A percentile compares a stretch with the other conserved stretches of the same genome.
These are phyloP conservation scores for Drosophila leontia DNA, from an alignment of 1,140 invertebrate genomes.

Conservation along the genomic window DNA sequence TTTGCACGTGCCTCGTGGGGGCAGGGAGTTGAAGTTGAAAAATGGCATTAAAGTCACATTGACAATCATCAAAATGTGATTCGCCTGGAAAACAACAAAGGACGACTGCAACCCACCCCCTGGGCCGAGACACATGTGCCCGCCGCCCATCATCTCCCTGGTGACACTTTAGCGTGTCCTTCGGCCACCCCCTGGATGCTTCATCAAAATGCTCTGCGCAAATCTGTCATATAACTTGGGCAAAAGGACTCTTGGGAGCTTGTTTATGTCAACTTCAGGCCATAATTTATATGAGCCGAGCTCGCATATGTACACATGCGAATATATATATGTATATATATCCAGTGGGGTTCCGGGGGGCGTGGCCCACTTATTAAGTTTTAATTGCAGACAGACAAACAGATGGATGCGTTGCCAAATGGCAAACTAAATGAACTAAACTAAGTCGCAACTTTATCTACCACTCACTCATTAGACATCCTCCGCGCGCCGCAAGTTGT, in stretches of 20 bases:
- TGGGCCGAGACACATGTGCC: constrained; percentile 65
- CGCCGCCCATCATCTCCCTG: constrained; percentile 53
- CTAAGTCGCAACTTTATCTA: constrained; percentile 76
- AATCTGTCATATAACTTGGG: constrained; percentile 83
- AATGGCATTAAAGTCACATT: constrained; percentile 85
- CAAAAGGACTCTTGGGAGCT: constrained; percentile 83
- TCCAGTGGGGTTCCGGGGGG: constrained; percentile 17
- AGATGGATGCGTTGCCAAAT: constrained; percentile 22
- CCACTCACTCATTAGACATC: constrained; percentile 71
- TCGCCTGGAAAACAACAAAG: constrained; percentile 73
- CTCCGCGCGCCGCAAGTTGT: constrained; percentile 20
- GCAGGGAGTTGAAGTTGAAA: constrained; percentile 73
- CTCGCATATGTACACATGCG: constrained; percentile 58
- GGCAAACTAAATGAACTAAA: constrained; percentile 75
- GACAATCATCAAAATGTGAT: constrained; percentile 84
- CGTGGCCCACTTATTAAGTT: constrained; percentile 67
- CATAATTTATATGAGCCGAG: constrained; percentile 77
- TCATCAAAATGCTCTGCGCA: constrained; percentile 76
- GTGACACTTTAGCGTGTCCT: constrained; percentile 74
- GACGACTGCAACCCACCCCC: constrained; percentile 26
- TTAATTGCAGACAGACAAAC: constrained; percentile 60
- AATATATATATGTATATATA: neutral
- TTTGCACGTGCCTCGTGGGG: constrained; percentile 63
- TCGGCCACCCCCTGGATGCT: constrained; percentile 30
- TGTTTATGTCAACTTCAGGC: constrained; percentile 84